phyloP scores from a whole-genome alignment of 1,140 invertebrate genomes.

The Brachionus rotundiformis region DNA sequence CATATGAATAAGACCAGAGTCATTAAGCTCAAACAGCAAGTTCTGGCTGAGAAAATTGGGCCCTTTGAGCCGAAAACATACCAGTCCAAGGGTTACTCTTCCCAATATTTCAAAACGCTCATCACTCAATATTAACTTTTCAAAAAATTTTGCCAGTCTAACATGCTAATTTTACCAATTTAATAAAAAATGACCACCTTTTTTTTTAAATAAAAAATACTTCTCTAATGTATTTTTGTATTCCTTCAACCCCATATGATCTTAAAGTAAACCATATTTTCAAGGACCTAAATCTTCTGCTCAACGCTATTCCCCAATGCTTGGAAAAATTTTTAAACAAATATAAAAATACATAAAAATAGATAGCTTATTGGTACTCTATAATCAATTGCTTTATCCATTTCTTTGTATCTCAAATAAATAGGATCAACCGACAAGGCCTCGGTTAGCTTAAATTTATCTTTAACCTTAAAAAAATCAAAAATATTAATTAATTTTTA shows the following conservation, averaged over 20 bases:
- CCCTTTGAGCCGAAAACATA: conserved; percentile 79
- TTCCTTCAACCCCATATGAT: conserved; percentile 85
- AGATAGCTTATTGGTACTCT: too few species aligned
- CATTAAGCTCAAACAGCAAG: conserved; percentile 87
- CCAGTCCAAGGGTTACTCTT: conserved; percentile 87
- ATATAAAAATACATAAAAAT: too few species aligned
- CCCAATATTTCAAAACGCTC: conserved; percentile 90
- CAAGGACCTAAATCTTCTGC: conserved; percentile 84
- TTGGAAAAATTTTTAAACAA: too few species aligned
- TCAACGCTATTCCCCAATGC: conserved; percentile 79
- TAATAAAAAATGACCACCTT: neutral
- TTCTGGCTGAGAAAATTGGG: conserved; percentile 69
- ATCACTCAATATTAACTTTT: conserved; percentile 79
- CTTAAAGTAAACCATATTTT: conserved; percentile 97
- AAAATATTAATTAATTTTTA: neutral
- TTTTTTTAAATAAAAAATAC: conserved; percentile 12
- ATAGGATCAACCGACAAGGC: conserved; percentile 94
- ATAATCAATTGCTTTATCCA: conserved; percentile 91
- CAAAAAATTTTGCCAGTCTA: conserved; percentile 87
- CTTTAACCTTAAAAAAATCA: conserved; percentile 68
- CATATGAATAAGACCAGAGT: conserved; percentile 93
- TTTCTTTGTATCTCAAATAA: conserved; percentile 92
- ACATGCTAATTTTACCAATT: conserved; percentile 76
- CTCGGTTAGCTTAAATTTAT: conserved; percentile 79
- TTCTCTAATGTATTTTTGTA: conserved; percentile 83